These are phyloP conservation scores for Arothron firmamentum DNA, from an alignment of 2,113 vertebrate genomes.

Conservation along the genomic window DNA sequence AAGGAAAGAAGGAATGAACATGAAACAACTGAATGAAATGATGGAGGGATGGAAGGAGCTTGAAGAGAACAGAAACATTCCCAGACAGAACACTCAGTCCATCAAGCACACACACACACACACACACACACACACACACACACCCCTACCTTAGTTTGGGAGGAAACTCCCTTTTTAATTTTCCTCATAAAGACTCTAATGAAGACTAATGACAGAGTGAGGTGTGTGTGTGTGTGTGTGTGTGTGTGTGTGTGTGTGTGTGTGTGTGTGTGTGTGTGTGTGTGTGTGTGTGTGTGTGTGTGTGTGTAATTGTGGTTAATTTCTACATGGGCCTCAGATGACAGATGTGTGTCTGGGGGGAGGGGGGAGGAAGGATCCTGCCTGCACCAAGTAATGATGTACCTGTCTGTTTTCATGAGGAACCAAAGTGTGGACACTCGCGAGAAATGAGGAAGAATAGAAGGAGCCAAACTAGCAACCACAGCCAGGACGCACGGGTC, in stretches of 20 bases:
- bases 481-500: too few relatives aligned
- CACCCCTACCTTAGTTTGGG: conserved; percentile 20
- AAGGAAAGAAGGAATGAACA: not conserved
- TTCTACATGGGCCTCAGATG: conserved; percentile 31
- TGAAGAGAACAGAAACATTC: conserved; percentile 54
- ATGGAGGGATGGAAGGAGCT: conserved; percentile 22
- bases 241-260: conserved; percentile 12
- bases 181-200: too few relatives aligned
- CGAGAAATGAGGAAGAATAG: not conserved
- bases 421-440: not conserved
- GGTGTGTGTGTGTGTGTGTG: conserved; percentile 19
- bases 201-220: too few relatives aligned
- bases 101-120: conserved; percentile 45
- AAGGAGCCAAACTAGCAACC: too few relatives aligned
- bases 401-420: not conserved
- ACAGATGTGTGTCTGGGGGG: conserved; percentile 6
- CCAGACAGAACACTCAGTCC: conserved; percentile 26
- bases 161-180: not conserved
- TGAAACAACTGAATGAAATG: not conserved
- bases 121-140: conserved; percentile 43
- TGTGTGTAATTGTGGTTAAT: conserved; percentile 18
- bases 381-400: not conserved
- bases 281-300: conserved; percentile 13
- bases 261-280: conserved; percentile 15
- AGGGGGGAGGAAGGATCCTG: too few relatives aligned